These are phyloP conservation scores for Trypoxylus dichotomus DNA, from an alignment of 1,140 invertebrate genomes.

Conservation along the genomic window DNA sequence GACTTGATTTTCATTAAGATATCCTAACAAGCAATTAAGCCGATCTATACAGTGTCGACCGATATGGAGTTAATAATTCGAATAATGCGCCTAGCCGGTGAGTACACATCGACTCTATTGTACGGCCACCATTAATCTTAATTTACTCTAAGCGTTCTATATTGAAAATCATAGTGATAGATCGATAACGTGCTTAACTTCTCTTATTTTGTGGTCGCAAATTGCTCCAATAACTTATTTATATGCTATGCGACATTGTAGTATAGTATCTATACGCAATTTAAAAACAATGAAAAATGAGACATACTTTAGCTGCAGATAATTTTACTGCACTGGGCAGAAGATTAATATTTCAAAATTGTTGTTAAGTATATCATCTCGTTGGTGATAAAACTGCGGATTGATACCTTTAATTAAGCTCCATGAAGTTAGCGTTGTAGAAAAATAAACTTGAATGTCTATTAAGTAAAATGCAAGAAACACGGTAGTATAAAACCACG, in stretches of 20 bases:
- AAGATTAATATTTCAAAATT: too few relatives aligned
- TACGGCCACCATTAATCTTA: not conserved
- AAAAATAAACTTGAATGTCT: too few relatives aligned
- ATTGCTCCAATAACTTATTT: not conserved
- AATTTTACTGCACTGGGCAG: too few relatives aligned
- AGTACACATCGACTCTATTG: slow-evolving; percentile 1
- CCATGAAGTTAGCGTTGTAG: too few relatives aligned
- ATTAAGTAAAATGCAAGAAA: too few relatives aligned
- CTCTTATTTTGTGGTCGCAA: not conserved
- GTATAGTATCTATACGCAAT: too few relatives aligned
- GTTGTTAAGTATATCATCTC: too few relatives aligned
- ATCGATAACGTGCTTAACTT: not conserved
- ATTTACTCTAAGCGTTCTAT: not conserved
- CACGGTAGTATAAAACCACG: too few relatives aligned
- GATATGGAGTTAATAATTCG: not conserved
- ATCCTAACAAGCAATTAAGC: slow-evolving; percentile 9
- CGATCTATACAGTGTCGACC: not conserved
- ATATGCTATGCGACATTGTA: not conserved
- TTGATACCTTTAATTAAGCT: too few relatives aligned
- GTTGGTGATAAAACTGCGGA: too few relatives aligned
- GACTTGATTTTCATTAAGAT: slow-evolving; percentile 18
- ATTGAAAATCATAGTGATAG: not conserved
- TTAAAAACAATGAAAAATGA: too few relatives aligned
- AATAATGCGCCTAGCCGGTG: not conserved
- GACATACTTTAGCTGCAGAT: too few relatives aligned